These are phyloP conservation scores for Conops quadrifasciatus DNA, from an alignment of 2,888 invertebrate genomes.

Conservation along the genomic window DNA sequence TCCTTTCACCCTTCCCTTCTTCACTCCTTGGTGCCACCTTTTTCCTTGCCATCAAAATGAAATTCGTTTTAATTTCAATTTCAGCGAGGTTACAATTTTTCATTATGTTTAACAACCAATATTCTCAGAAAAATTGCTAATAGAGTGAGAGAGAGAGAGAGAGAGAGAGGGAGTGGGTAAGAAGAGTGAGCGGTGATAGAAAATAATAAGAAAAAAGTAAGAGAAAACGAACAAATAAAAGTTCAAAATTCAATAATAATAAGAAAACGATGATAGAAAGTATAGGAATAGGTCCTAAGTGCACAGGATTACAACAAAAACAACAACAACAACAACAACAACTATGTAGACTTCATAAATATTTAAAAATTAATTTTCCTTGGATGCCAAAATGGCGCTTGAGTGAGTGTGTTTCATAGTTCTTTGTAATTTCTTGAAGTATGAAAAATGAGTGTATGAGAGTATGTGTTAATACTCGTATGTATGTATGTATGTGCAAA, in stretches of 20 bases:
- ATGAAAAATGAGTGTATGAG: conserved; percentile 14
- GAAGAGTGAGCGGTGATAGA: no score
- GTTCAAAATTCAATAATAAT: conserved; percentile 35
- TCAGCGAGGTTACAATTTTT: conserved; percentile 29
- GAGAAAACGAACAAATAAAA: conserved; percentile 10
- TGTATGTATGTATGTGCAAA: not conserved
- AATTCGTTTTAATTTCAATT: conserved; percentile 35
- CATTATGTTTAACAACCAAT: conserved; percentile 27
- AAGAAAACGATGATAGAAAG: conserved; percentile 21
- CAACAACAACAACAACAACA: conserved; percentile 2
- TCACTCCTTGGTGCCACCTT: no score
- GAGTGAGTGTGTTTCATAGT: not conserved
- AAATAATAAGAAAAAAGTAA: conserved; percentile 8
- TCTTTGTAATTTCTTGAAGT: conserved; percentile 24
- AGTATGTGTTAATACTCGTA: not conserved
- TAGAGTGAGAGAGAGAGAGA: not conserved
- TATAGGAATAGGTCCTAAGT: not conserved
- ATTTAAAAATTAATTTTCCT: conserved; percentile 50
- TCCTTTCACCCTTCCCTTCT: no score
- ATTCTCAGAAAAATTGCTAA: conserved; percentile 22
- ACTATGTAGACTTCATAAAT: conserved; percentile 42
- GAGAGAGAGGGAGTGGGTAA: not conserved
- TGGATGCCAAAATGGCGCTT: conserved; percentile 7
- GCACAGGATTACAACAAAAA: conserved; percentile 3
- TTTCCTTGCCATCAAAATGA: not conserved